Evolutionary conservation across 2,797 vertebrate genomes (phyloP).

Genomic region (Sparidentex hasta): DNA sequence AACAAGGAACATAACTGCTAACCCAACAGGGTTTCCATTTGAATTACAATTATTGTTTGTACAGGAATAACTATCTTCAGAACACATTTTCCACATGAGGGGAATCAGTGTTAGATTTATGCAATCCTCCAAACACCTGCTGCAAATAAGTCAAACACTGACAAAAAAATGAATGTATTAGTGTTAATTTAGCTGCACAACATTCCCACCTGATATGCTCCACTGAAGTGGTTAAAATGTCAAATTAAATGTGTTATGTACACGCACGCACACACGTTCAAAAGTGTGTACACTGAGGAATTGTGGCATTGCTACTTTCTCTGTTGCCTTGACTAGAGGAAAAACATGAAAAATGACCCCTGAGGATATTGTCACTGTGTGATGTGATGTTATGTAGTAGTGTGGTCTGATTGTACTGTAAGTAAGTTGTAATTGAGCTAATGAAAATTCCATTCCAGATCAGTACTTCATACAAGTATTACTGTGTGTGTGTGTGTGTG

Average conservation of each 20-base stretch:
- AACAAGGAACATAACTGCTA: background rate
- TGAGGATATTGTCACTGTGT: conserved; percentile 31
- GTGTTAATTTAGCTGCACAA: conserved; percentile 28
- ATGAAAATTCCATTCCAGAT: conserved; percentile 49
- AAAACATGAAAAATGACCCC: conserved; percentile 32
- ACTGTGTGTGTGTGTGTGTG: conserved; percentile 5
- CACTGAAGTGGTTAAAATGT: conserved; percentile 26
- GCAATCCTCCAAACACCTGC: conserved; percentile 44
- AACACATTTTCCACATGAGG: conserved; percentile 9
- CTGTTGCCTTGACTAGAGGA: conserved; percentile 3
- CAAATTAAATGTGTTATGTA: conserved; percentile 12
- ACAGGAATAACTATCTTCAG: background rate
- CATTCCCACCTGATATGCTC: conserved; percentile 26
- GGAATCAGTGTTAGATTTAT: conserved; percentile 16
- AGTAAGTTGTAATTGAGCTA: conserved; percentile 44
- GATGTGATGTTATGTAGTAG: conserved; percentile 32
- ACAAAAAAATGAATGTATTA: conserved; percentile 35
- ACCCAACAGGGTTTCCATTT: background rate
- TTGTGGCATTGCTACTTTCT: background rate
- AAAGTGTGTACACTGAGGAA: background rate
- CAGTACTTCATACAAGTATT: conserved; percentile 22
- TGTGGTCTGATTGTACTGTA: conserved; percentile 37
- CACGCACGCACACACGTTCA: background rate
- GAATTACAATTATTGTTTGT: background rate
- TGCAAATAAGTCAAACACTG: conserved; percentile 26